Base-by-base conservation (phyloP, 2,113 vertebrate species). In the Dendrocopos noguchii region DNA sequence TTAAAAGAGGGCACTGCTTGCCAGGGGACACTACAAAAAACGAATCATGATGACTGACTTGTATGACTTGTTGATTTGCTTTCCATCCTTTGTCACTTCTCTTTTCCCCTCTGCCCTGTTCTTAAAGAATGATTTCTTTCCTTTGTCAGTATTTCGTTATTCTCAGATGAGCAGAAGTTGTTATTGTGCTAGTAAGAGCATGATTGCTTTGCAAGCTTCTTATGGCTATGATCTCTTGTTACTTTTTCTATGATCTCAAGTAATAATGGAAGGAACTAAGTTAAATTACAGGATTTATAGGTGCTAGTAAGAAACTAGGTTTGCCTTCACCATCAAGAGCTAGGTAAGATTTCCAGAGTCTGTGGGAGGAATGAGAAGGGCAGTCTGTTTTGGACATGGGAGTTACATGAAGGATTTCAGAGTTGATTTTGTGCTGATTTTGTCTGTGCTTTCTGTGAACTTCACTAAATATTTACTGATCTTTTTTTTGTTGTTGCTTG, bases 41-140 rank as follows among this genome's bases (percentile, higher is more conserved):
- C 81, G 79, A 83, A 87, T 94, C 4, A 44, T 74, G 82, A 15
- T 19, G 28, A 81, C 1, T 3, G 18, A 36, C 88, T 61, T 79
- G 61, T 36, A 7, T 68, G 65, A 27, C 44, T 24, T n/a, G 56
- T 71, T 67, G 65, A n/a, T 93, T 88, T 61, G 34, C 25, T 75
- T 84, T 78, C 56, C 57, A 61, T 4, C 33, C 46, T 70, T 64
- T 47, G 7, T 63, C 7, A 33, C 10, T 16, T 39, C 29, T 7
- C 9, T 7, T 21, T 31, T 9, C 4, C 2, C 0, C 9, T 5
- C 4, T 3, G 1, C 1, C 29, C 2, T 25, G 4, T 76, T 46
- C 6, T 56, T 39, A 25, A 19, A 47, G n/a, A 1, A 6, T n/a
- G 7, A 16, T 59, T 66, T 83, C 65, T 59, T 80, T 90, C 0